Conservation (phyloP, 2,113 vertebrate species). For the Python bivittatus region DNA sequence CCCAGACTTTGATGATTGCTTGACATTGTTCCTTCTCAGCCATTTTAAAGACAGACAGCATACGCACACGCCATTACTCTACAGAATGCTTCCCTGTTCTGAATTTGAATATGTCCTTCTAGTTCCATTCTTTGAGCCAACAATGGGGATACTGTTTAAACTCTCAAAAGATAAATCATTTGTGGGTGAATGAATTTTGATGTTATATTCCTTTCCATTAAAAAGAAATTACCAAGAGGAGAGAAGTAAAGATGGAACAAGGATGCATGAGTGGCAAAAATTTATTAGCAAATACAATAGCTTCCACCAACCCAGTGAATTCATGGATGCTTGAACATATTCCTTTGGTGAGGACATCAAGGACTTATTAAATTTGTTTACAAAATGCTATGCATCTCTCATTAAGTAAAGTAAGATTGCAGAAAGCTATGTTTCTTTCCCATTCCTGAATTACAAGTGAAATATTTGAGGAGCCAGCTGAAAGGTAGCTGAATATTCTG, state of each 20-base stretch:
- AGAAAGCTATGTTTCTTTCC: neutral
- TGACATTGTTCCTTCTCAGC: conserved; percentile 22
- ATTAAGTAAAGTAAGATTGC: neutral
- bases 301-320: conserved; percentile 4
- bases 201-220: conserved; percentile 1
- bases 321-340: neutral
- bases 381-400: conserved; percentile 6
- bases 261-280: neutral
- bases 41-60: neutral
- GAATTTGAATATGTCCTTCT: neutral
- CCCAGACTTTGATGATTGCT: conserved; percentile 23
- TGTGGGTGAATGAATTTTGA: conserved; percentile 26
- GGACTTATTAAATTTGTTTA: neutral
- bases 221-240: conserved; percentile 11
- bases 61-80: neutral
- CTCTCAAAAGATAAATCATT: conserved; percentile 30
- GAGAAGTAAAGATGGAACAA: neutral
- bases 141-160: conserved; percentile 37
- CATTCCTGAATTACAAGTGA: neutral
- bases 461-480: neutral
- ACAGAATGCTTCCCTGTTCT: conserved; percentile 10
- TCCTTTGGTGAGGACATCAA: neutral
- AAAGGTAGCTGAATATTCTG: neutral
- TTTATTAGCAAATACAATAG: neutral
- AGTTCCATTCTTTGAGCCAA: conserved; percentile 8